Percentiles rank a stretch among this genome's conserved stretches.
phyloP scores from a whole-genome alignment of 2,888 invertebrate genomes.

The Buathra laborator region DNA sequence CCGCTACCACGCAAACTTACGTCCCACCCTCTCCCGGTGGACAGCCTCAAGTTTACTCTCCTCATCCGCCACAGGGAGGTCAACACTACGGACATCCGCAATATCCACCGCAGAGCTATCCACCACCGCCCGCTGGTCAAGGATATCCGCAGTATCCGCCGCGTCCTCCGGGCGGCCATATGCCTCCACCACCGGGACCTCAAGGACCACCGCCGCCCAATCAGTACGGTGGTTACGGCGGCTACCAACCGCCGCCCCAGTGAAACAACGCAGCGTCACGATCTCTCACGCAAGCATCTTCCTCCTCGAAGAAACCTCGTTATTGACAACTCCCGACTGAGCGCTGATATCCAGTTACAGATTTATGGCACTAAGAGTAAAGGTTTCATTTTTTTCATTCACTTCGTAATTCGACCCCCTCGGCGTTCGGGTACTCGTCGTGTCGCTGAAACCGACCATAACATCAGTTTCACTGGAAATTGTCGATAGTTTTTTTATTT shows the following conservation, averaged over 20 bases:
- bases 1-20: constrained; percentile 84
- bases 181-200: constrained; percentile 88
- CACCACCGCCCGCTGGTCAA: constrained; percentile 88
- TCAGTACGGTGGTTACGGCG: constrained; percentile 91
- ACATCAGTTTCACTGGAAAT: constrained; percentile 14
- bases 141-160: constrained; percentile 88
- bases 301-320: constrained; percentile 63
- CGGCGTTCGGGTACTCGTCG: constrained; percentile 6
- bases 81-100: constrained; percentile 87
- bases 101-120: constrained; percentile 87
- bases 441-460: constrained; percentile 11
- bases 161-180: constrained; percentile 88
- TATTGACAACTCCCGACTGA: constrained; percentile 31
- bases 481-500: neutral
- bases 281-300: constrained; percentile 43
- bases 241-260: constrained; percentile 92
- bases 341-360: constrained; percentile 7
- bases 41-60: constrained; percentile 87
- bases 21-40: constrained; percentile 83
- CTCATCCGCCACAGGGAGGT: constrained; percentile 86
- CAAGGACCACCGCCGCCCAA: constrained; percentile 91
- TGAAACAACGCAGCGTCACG: constrained; percentile 81
- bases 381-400: neutral
- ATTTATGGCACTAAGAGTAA: constrained; percentile 56
- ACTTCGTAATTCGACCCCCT: neutral